Percentiles rank a stretch among this genome's conserved stretches.
Conservation (phyloP, 2,888 invertebrate genomes). For the Nemapogon koenigi region DNA sequence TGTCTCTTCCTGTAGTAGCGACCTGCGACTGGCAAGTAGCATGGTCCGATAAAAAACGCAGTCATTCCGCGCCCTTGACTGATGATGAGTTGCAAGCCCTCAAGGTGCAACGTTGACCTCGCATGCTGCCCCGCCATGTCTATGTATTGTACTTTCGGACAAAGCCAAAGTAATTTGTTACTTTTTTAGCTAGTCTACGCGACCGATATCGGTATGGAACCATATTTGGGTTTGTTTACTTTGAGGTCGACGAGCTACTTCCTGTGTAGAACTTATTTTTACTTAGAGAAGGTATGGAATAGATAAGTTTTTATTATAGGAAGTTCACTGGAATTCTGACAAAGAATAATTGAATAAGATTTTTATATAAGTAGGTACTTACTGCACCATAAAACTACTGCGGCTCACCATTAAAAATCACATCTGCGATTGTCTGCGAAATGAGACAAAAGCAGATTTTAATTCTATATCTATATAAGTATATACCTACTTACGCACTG, state of each 20-base stretch:
- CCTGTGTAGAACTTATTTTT: too few species aligned
- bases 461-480: too few species aligned
- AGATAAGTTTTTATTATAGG: not conserved
- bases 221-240: constrained; percentile 6
- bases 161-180: constrained; percentile 1
- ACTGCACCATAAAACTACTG: too few species aligned
- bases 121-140: constrained; percentile 1
- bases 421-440: too few species aligned
- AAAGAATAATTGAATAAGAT: too few species aligned
- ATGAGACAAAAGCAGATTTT: too few species aligned
- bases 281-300: constrained; percentile 1
- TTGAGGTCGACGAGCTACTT: constrained; percentile 9
- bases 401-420: too few species aligned
- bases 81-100: constrained; percentile 11
- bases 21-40: not conserved
- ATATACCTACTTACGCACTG: too few species aligned
- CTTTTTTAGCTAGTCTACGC: not conserved
- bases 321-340: too few species aligned
- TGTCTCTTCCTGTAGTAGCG: constrained; percentile 9
- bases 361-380: too few species aligned
- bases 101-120: constrained; percentile 9
- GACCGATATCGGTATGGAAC: too few species aligned
- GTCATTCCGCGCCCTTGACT: constrained; percentile 8
- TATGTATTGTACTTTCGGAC: constrained; percentile 1
- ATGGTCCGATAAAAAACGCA: not conserved